Evolutionary conservation across 2,888 invertebrate species (phyloP).

Genomic region (Eupithecia abbreviata): DNA sequence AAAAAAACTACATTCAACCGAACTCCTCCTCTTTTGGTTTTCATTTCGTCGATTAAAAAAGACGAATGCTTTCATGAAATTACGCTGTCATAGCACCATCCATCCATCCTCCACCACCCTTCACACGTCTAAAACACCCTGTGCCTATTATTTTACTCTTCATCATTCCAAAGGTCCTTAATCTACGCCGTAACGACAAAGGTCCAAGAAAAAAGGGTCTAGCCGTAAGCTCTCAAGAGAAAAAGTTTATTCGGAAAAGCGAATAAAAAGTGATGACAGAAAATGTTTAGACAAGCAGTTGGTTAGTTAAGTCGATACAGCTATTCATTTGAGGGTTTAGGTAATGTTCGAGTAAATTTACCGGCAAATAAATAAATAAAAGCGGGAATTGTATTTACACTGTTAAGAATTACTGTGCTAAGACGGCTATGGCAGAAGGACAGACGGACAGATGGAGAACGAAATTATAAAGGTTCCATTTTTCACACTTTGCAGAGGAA

Average conservation of each 20-base stretch:
- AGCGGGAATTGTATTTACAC: neutral
- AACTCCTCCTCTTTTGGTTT: too few species aligned
- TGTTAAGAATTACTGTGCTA: neutral
- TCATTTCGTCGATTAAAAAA: neutral
- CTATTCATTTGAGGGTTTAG: neutral
- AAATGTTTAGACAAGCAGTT: neutral
- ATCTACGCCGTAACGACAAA: neutral
- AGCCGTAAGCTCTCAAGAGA: neutral
- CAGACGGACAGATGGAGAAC: neutral
- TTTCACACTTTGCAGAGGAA: neutral
- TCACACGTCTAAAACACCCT: constrained; percentile 2
- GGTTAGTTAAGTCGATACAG: neutral
- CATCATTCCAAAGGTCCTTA: neutral
- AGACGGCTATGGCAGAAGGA: neutral
- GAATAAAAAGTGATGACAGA: neutral
- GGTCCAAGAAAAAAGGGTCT: neutral
- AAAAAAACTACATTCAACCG: too few species aligned
- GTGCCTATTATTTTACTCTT: neutral
- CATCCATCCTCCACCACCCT: neutral
- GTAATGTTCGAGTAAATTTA: neutral
- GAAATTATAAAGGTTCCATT: neutral
- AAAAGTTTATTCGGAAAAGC: neutral
- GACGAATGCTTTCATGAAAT: neutral
- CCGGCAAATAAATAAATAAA: neutral
- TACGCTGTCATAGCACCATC: neutral